Evolutionary conservation across 1,140 invertebrate species (phyloP), one percentile per base, ranked within the genome.

Genomic region (Aphaenogaster ashmeadi): DNA sequence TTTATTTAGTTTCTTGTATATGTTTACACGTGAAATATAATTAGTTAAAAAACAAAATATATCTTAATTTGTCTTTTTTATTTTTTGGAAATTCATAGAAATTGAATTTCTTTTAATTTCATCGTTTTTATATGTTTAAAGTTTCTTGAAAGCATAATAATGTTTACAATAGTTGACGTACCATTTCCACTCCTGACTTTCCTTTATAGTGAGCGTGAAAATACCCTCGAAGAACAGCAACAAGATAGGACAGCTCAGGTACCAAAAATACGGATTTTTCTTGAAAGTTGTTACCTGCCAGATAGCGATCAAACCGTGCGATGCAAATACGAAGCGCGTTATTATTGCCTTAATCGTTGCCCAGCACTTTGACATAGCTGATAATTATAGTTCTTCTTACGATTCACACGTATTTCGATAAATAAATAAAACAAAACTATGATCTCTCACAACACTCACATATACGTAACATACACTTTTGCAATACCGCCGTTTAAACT

Each of bases 141-240:
- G 33, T 18, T 52, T 41, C 33, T 56, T 4, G 2, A 50, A 74
- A 41, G 6, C 8, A 74, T 11, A 69, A 21, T 11, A 75, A 50
- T 50, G 2, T 69, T 67, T 44, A 7, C 5, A 2, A 80, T 27
- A 75, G 3, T 38, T 44, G 56, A 95, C 96, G 96, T 95, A 98
- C 98, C 98, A 98, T 95, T 98, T 98, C 98, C 98, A 98, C 93
- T 98, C 98, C 91, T 98, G 97, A 91, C 97, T 98, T 89, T 97
- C 97, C 91, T 98, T 98, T 86, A 98, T 98, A 5, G 98, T 98
- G 3, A 98, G 94, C 0, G 98, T 98, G 90, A 98, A 98, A 67
- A 98, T 96, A n/a, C 97, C 98, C 94, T 98, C 98, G 90, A 98
- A 97, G 80, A 98, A 97, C 5, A 98, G 94, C 78, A 98, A 94